Evolutionary conservation across 92 coral and sea anemone genomes (phyloP).

Genomic region (Palythoa caribaeorum): DNA sequence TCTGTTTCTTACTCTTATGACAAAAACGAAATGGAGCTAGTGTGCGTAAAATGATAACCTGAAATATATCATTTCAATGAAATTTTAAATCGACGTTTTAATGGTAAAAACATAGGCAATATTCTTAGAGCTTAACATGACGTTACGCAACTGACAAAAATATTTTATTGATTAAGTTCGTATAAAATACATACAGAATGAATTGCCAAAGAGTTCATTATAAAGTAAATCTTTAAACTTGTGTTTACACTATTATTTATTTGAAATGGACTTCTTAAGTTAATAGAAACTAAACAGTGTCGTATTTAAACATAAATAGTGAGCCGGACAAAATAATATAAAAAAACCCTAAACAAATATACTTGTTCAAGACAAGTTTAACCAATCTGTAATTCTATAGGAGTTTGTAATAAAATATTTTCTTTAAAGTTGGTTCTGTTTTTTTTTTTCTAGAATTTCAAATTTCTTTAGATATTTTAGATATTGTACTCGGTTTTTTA

Average conservation of each 20-base stretch:
- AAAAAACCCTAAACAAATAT: neutral
- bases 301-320: slow-evolving; percentile 13
- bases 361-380: neutral
- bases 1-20: too few species aligned
- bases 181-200: neutral
- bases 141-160: neutral
- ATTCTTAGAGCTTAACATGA: neutral
- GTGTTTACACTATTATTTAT: slow-evolving; percentile 27
- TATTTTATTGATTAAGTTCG: neutral
- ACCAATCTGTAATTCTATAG: slow-evolving; percentile 4
- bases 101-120: too few species aligned
- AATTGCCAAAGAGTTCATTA: neutral
- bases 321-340: neutral
- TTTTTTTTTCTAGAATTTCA: neutral
- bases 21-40: too few species aligned
- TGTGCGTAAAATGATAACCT: too few species aligned
- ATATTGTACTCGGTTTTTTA: too few species aligned
- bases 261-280: neutral
- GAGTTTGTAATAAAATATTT: slow-evolving; percentile 34
- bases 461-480: too few species aligned
- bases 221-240: slow-evolving; percentile 29
- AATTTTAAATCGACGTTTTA: too few species aligned
- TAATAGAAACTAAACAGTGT: neutral
- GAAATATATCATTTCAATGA: too few species aligned
- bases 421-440: neutral